Evolutionary conservation across 2,888 invertebrate genomes (phyloP).

Genomic region (Suillia variegata): DNA sequence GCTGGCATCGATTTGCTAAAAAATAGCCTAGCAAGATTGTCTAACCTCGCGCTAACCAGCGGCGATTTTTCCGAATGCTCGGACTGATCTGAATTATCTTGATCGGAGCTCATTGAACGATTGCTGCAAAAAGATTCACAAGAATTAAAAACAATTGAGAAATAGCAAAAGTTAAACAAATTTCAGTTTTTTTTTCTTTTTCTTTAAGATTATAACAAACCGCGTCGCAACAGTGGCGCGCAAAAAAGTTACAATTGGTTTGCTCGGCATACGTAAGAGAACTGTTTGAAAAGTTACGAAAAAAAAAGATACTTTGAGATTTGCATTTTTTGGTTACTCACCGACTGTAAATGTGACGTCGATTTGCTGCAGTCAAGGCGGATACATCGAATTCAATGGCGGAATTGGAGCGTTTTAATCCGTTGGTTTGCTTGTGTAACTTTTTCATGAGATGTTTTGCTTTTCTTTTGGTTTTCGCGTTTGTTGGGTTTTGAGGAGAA

Average conservation of each 20-base stretch:
- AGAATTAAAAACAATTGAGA: slow-evolving; percentile 23
- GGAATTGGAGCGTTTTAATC: slow-evolving; percentile 71
- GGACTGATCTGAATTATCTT: slow-evolving; percentile 63
- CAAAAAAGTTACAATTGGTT: neutral
- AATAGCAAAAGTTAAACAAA: slow-evolving; percentile 9
- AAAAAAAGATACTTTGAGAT: neutral
- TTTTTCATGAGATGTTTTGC: slow-evolving; percentile 65
- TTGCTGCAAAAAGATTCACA: slow-evolving; percentile 53
- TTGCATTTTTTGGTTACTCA: slow-evolving; percentile 42
- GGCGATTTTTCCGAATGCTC: slow-evolving; percentile 68
- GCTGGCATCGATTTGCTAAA: slow-evolving; percentile 67
- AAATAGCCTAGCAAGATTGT: slow-evolving; percentile 76
- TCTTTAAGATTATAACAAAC: slow-evolving; percentile 1
- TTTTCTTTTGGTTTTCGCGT: slow-evolving; percentile 56
- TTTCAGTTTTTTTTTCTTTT: slow-evolving; percentile 8
- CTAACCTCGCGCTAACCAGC: slow-evolving; percentile 73
- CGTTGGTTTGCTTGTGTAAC: slow-evolving; percentile 57
- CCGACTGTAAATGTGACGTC: slow-evolving; percentile 68
- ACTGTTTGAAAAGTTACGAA: neutral
- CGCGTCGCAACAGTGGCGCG: too few species aligned
- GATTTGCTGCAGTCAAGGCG: slow-evolving; percentile 69
- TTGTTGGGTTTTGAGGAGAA: slow-evolving; percentile 41
- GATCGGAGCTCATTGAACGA: slow-evolving; percentile 69
- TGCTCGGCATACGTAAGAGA: too few species aligned
- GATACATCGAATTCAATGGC: slow-evolving; percentile 71